Conservation (phyloP, 1,140 invertebrate species). For the Chlorops oryzae region DNA sequence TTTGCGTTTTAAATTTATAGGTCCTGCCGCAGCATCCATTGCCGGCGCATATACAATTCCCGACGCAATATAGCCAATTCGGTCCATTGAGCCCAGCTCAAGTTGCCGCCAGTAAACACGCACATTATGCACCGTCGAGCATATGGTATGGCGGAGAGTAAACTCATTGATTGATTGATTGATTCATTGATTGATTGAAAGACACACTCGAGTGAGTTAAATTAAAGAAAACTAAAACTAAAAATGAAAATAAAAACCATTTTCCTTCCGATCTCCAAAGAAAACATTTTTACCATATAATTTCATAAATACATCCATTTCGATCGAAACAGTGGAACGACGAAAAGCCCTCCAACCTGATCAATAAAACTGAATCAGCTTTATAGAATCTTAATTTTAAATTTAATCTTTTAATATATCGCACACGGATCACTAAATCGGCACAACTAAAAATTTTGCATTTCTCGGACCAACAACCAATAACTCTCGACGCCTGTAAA, state of each 20-base stretch:
- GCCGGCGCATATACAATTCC: conserved; percentile 79
- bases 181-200: conserved; percentile 15
- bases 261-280: neutral
- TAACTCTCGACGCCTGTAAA: too few species aligned
- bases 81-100: conserved; percentile 66
- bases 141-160: conserved; percentile 68
- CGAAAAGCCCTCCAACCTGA: too few species aligned
- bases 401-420: neutral
- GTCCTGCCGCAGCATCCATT: conserved; percentile 64
- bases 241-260: neutral
- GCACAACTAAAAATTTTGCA: too few species aligned
- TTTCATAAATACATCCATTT: neutral
- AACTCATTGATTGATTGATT: conserved; percentile 29
- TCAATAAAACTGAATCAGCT: too few species aligned
- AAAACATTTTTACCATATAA: neutral
- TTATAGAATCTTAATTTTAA: too few species aligned
- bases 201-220: conserved; percentile 44
- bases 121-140: conserved; percentile 64
- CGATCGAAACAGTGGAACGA: too few species aligned
- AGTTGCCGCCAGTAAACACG: conserved; percentile 52
- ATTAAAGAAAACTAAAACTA: conserved; percentile 2
- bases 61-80: conserved; percentile 58
- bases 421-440: too few species aligned
- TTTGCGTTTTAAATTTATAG: conserved; percentile 17
- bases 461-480: too few species aligned